Evolutionary conservation across 2,797 vertebrate species (phyloP).

Genomic region (Pagetopsis macropterus): DNA sequence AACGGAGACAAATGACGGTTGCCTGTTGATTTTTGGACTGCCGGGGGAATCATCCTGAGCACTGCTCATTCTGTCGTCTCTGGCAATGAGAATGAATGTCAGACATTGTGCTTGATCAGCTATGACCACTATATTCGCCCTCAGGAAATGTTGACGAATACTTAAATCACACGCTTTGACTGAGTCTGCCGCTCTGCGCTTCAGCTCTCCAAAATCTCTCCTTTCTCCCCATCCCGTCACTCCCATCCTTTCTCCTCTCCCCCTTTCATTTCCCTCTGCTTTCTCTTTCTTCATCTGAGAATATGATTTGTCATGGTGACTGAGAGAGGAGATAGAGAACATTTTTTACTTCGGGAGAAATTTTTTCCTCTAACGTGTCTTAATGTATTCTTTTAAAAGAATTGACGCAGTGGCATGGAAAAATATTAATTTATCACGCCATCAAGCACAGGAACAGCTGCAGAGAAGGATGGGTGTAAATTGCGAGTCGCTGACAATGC

Average conservation of each 20-base stretch:
- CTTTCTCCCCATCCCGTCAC: slow-evolving; percentile 46
- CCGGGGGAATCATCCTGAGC: slow-evolving; percentile 54
- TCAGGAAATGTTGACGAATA: slow-evolving; percentile 76
- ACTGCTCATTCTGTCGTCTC: slow-evolving; percentile 77
- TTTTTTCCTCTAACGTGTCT: slow-evolving; percentile 74
- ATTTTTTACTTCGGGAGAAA: slow-evolving; percentile 78
- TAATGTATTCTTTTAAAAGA: slow-evolving; percentile 90
- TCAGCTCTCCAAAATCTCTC: slow-evolving; percentile 68
- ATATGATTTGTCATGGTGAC: slow-evolving; percentile 87
- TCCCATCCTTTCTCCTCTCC: slow-evolving; percentile 49
- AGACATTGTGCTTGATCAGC: slow-evolving; percentile 82
- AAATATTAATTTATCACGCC: slow-evolving; percentile 90
- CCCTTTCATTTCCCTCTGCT: slow-evolving; percentile 38
- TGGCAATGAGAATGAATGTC: slow-evolving; percentile 80
- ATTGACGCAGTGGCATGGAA: slow-evolving; percentile 86
- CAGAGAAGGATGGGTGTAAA: slow-evolving; percentile 87
- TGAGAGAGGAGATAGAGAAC: slow-evolving; percentile 81
- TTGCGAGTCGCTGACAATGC: slow-evolving; percentile 86
- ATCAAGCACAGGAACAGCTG: slow-evolving; percentile 88
- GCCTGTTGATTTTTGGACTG: slow-evolving; percentile 67
- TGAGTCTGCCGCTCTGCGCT: slow-evolving; percentile 71
- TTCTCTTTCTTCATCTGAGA: slow-evolving; percentile 79
- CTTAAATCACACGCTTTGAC: slow-evolving; percentile 76
- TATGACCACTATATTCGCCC: slow-evolving; percentile 79
- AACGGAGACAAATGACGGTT: slow-evolving; percentile 65